Evolutionary conservation across 2,797 vertebrate genomes (phyloP).

Genomic region (Catamblyrhynchus diadema): DNA sequence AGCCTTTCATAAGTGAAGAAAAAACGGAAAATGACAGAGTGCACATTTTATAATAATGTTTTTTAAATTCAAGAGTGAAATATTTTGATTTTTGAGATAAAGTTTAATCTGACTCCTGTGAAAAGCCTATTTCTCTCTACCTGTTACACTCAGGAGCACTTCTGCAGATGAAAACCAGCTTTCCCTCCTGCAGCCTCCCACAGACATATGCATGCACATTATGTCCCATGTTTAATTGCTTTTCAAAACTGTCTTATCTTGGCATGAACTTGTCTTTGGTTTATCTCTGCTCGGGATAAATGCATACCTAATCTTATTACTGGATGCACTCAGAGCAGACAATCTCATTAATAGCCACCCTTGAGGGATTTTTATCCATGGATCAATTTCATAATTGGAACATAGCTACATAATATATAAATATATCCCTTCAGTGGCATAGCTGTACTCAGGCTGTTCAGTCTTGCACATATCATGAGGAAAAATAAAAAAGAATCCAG

Average conservation of each 20-base stretch:
- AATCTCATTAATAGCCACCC: conserved; percentile 64
- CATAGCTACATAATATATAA: conserved; percentile 26
- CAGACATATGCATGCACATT: conserved; percentile 17
- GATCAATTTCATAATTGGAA: conserved; percentile 64
- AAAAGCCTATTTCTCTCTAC: background rate
- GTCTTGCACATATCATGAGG: conserved; percentile 21
- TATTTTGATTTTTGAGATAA: background rate
- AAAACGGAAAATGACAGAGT: background rate
- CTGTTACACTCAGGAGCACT: background rate
- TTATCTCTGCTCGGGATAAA: conserved; percentile 60
- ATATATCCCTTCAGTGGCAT: background rate
- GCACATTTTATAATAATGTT: background rate
- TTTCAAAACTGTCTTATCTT: conserved; percentile 63
- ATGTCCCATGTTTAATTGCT: conserved; percentile 53
- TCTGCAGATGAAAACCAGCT: background rate
- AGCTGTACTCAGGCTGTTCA: background rate
- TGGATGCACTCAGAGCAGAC: conserved; percentile 40
- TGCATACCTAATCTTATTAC: conserved; percentile 65
- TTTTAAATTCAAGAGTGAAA: background rate
- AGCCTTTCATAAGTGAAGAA: background rate
- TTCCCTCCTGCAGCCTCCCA: conserved; percentile 17
- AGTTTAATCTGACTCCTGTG: background rate
- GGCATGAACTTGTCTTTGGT: conserved; percentile 41
- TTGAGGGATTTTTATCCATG: conserved; percentile 57
- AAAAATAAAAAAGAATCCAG: background rate